Percentiles rank a stretch among this genome's conserved stretches.
Conservation (phyloP, 2,797 vertebrate species). For the Oophaga sylvatica region DNA sequence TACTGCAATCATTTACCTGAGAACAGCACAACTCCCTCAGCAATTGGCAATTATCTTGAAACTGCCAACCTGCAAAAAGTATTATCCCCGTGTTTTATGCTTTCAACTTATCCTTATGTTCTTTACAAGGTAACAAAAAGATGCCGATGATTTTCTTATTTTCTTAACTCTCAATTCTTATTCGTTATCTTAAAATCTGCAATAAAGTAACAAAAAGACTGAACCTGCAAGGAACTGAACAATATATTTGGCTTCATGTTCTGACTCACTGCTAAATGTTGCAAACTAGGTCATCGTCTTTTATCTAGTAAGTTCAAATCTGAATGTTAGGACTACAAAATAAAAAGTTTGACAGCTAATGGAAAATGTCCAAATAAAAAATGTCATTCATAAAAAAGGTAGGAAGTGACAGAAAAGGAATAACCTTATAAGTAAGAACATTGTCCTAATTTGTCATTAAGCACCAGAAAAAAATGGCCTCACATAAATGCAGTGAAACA, state of each 20-base stretch:
- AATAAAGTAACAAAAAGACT: conserved; percentile 13
- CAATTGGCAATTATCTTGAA: conserved; percentile 48
- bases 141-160: neutral
- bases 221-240: neutral
- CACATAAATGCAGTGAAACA: no score
- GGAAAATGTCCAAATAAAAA: conserved; percentile 7
- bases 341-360: conserved; percentile 13
- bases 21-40: conserved; percentile 29
- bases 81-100: conserved; percentile 19
- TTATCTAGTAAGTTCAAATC: conserved; percentile 21
- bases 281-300: conserved; percentile 24
- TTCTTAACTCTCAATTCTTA: neutral
- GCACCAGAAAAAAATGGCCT: neutral
- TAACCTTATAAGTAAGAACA: conserved; percentile 18
- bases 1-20: conserved; percentile 42
- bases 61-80: conserved; percentile 29
- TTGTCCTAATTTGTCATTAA: neutral
- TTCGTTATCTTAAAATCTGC: conserved; percentile 16
- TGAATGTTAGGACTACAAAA: conserved; percentile 25
- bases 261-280: conserved; percentile 34
- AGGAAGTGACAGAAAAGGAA: neutral
- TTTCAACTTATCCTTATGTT: neutral
- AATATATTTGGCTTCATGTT: conserved; percentile 38
- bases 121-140: conserved; percentile 2
- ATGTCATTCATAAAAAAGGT: conserved; percentile 12